Base-by-base conservation (phyloP, 2,113 vertebrate genomes). In the Guaruba guarouba region DNA sequence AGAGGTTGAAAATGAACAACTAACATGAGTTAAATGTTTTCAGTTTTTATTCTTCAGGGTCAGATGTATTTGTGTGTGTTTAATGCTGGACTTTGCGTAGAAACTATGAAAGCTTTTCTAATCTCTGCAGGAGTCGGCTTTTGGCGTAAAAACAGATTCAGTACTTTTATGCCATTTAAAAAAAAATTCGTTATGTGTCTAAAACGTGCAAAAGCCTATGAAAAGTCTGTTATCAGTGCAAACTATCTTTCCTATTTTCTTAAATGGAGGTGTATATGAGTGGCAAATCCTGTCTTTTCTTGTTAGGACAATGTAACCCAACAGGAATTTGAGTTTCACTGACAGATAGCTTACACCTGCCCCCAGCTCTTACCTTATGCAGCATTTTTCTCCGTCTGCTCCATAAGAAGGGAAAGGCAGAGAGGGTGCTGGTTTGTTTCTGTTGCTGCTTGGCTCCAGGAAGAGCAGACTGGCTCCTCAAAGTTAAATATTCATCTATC, bases 361-460 rank as follows among this genome's bases (percentile, higher is more conserved):
- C 35, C n/a, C 23, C 43, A 69, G n/a, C 64, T 33, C 54, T 49
- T 33, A 48, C 63, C 41, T 77, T 5, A 13, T 6, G 6, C 49
- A 2, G 16, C 2, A 5, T 7, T 18, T 48, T 70, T 8, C 44
- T 64, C 83, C 20, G 5, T 69, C 64, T 86, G 13, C 20, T 46
- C 4, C 33, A 7, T 55, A 37, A 54, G 49, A 51, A 39, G 64
- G 55, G 37, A 57, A 68, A 31, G 51, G n/a, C 57, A 63, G 16
- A 59, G 20, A 2, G 0, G 62, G 10, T 13, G 6, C 51, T 59
- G 13, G 9, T 6, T 44, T 1, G 12, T 2, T 44, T 71, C 49
- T 46, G 29, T 17, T 48, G 49, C 22, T 67, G 44, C 31, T 88
- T 18, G n/a, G 23, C 25, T 71, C 23, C 13, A 49, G 33, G 0